Percentiles rank a stretch among this genome's conserved stretches.
Conservation (phyloP, 2,888 invertebrate species). For the Teinopalpus imperialis region DNA sequence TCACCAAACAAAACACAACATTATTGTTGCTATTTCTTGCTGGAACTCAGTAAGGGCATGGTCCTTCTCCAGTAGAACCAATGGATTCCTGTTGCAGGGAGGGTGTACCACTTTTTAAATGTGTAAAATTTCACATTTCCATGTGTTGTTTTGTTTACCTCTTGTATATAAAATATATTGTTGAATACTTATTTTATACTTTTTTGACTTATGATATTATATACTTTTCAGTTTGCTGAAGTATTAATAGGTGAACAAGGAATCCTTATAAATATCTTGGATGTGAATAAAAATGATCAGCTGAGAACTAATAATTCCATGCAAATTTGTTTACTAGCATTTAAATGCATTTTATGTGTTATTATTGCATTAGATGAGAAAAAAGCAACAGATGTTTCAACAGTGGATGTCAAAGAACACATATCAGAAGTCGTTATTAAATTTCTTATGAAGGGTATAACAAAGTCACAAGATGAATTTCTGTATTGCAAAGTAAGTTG, state of each 20-base stretch:
- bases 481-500: conserved; percentile 69
- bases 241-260: conserved; percentile 62
- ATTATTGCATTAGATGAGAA: conserved; percentile 49
- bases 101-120: too few relatives aligned
- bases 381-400: conserved; percentile 35
- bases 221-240: conserved; percentile 60
- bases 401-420: conserved; percentile 51
- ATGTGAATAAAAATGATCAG: conserved; percentile 39
- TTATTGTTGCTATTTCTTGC: too few relatives aligned
- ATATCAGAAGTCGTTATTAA: conserved; percentile 48
- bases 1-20: too few relatives aligned
- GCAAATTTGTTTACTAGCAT: conserved; percentile 54
- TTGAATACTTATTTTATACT: too few relatives aligned
- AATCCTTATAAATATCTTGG: conserved; percentile 53
- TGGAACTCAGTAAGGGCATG: too few relatives aligned
- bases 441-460: conserved; percentile 51
- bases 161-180: too few relatives aligned
- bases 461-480: conserved; percentile 58
- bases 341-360: conserved; percentile 59
- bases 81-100: too few relatives aligned
- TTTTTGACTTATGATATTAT: too few relatives aligned
- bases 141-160: too few relatives aligned
- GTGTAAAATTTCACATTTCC: too few relatives aligned
- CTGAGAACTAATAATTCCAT: conserved; percentile 44
- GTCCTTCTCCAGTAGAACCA: too few relatives aligned